Evolutionary conservation across 2,888 invertebrate genomes (phyloP).

Genomic region (Xestia ashworthii): DNA sequence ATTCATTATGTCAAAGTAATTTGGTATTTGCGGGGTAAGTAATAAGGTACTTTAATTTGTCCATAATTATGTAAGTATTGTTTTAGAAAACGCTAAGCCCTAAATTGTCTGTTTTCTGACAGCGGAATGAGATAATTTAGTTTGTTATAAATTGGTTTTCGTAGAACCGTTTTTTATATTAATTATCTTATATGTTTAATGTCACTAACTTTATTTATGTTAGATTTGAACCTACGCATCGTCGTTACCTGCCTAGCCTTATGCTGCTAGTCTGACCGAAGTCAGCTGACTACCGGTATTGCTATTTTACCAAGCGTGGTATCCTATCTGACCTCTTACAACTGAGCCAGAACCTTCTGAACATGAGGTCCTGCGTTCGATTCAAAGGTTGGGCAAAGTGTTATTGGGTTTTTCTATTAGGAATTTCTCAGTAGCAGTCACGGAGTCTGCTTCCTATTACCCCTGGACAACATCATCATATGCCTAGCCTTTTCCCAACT

Average conservation of each 20-base stretch:
- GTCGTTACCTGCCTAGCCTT: not conserved
- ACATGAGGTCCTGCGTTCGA: no score
- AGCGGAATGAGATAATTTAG: conserved; percentile 19
- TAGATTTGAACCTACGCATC: not conserved
- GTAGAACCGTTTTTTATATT: conserved; percentile 8
- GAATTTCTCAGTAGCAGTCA: not conserved
- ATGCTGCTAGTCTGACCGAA: not conserved
- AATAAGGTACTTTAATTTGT: conserved; percentile 34
- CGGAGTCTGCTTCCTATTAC: not conserved
- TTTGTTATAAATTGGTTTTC: conserved; percentile 47
- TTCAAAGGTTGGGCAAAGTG: no score
- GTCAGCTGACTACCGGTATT: not conserved
- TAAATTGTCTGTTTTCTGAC: conserved; percentile 35
- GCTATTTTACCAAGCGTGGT: not conserved
- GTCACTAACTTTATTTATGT: not conserved
- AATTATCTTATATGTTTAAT: not conserved
- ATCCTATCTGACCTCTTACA: not conserved
- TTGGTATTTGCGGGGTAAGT: conserved; percentile 25
- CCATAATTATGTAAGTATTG: conserved; percentile 32
- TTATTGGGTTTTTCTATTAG: not conserved
- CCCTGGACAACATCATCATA: no score
- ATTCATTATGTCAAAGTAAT: conserved; percentile 41
- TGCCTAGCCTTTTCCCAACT: no score
- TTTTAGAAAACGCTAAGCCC: conserved; percentile 19
- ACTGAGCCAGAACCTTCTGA: not conserved